Evolutionary conservation across 2,113 vertebrate species (phyloP), one percentile per base, ranked within the genome.

Genomic region (Pedetes capensis): DNA sequence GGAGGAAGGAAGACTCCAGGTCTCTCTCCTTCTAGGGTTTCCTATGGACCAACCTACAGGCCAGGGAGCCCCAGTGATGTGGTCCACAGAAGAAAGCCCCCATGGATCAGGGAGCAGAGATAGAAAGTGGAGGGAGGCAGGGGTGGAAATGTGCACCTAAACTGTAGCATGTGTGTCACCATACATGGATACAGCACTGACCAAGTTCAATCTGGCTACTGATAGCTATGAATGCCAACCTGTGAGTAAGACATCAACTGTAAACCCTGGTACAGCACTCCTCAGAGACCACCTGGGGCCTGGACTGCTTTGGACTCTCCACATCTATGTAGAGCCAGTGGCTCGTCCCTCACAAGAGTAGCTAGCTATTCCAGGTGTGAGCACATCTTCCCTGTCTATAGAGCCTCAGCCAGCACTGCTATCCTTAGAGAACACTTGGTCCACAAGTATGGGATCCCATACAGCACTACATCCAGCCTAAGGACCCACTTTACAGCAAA

Each of bases 91-190:
- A 18, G n/a, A 84, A 44, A n/a, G 39, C 37, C 44, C 57, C 39
- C 34, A 17, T 25, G 25, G 68, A 61, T 29, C 69, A 59, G 34
- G 47, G 7, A 16, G 49, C 13, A 32, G 27, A 72, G 23, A 6
- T 29, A 29, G 89, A 68, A 76, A 1, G 13, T 32, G 8, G 3
- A 79, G 39, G 34, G 23, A 11, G 44, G 69, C 18, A 11, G 47
- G 12, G 16, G 16, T 3, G 2, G 4, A 42, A 23, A 27, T 25
- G 32, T 34, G 39, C 53, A 47, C n/a, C 61, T 39, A 12, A 23
- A 7, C 25, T 27, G 20, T 14, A n/a, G n/a, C 39, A 10, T 17
- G 42, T 3, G 0, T 3, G 22, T n/a, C 32, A 44, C n/a, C 37
- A 63, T 61, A n/a, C 22, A 18, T 1, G 12, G 4, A 27, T 37